Evolutionary conservation across 1,140 invertebrate species (phyloP).

Genomic region (Arctopsyche grandis): DNA sequence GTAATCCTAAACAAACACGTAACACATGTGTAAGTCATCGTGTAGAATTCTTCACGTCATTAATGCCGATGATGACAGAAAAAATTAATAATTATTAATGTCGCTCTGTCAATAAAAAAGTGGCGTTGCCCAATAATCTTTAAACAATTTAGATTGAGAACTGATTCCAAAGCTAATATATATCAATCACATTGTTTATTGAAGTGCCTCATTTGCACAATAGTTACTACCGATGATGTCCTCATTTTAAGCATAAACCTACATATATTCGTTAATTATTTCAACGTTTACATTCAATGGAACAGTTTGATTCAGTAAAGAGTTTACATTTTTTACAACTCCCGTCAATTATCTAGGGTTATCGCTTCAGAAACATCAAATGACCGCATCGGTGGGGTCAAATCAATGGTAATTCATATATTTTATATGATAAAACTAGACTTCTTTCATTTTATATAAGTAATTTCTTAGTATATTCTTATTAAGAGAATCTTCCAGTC

Average conservation of each 20-base stretch:
- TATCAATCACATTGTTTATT: neutral
- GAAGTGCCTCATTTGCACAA: slow-evolving; percentile 1
- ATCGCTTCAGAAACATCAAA: no score
- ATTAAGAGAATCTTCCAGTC: no score
- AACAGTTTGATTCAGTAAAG: no score
- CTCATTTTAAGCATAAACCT: neutral
- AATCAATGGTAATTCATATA: no score
- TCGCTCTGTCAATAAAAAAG: slow-evolving; percentile 46
- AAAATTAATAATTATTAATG: slow-evolving; percentile 43
- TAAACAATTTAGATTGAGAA: slow-evolving; percentile 38
- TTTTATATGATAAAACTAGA: neutral
- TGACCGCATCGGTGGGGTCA: no score
- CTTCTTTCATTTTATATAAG: no score
- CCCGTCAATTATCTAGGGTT: no score
- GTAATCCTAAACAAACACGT: no score
- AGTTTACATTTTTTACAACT: no score
- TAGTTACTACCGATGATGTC: neutral
- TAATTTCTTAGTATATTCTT: neutral
- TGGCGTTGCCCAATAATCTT: slow-evolving; percentile 31
- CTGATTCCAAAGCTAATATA: neutral
- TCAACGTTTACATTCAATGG: no score
- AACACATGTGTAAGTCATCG: no score
- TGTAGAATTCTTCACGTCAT: no score
- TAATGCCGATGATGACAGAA: neutral
- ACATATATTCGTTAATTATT: neutral